Conservation (phyloP, 2,888 invertebrate species). For the Noctuana brunneofusca region DNA sequence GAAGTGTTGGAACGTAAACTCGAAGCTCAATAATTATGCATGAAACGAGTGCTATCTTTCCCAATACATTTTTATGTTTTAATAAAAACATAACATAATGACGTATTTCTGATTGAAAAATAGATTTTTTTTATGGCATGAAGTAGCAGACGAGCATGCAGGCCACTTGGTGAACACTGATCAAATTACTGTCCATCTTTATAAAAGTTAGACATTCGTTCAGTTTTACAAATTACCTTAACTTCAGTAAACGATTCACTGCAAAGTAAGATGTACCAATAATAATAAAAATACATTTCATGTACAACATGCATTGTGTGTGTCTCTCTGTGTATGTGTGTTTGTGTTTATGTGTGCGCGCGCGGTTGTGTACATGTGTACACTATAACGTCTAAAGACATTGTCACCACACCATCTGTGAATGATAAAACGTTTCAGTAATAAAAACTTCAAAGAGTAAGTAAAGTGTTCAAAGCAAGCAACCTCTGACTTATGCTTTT, state of each 20-base stretch:
- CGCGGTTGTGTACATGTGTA: no score
- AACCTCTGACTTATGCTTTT: slow-evolving; percentile 5
- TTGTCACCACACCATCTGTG: background rate
- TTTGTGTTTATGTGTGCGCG: no score
- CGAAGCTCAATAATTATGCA: slow-evolving; percentile 51
- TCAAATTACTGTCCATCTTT: background rate
- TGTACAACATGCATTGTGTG: no score
- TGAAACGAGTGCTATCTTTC: slow-evolving; percentile 20
- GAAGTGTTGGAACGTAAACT: slow-evolving; percentile 49
- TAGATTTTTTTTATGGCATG: no score
- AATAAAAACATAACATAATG: background rate
- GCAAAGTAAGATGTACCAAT: background rate
- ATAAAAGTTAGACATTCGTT: background rate
- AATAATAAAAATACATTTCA: background rate
- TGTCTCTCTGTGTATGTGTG: no score
- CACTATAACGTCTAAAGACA: no score
- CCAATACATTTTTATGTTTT: slow-evolving; percentile 15
- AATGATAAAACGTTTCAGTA: background rate
- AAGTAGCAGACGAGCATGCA: no score
- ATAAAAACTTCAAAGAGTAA: background rate
- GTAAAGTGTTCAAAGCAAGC: background rate
- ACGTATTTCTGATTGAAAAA: background rate
- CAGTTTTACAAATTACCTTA: background rate
- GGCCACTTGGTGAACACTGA: slow-evolving; percentile 17
- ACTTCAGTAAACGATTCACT: background rate